phyloP scores from a whole-genome alignment of 2,888 invertebrate species.

The Tiphia femorata region DNA sequence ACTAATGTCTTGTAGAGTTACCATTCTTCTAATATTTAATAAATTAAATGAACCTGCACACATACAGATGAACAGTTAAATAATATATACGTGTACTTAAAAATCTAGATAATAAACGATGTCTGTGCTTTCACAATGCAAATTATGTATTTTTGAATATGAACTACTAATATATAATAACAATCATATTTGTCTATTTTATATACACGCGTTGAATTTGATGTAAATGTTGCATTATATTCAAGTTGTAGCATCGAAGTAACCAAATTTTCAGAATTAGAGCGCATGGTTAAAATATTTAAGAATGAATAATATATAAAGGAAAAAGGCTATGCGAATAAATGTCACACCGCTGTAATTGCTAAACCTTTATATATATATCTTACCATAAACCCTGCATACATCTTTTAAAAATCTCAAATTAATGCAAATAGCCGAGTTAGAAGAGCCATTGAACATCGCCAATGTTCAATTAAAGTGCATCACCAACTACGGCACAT shows the following conservation, averaged over 20 bases:
- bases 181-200: background rate
- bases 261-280: background rate
- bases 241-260: background rate
- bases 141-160: no score
- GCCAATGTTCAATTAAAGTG: no score
- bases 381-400: no score
- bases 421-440: constrained; percentile 1
- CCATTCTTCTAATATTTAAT: constrained; percentile 31
- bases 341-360: no score
- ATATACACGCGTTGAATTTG: background rate
- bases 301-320: no score
- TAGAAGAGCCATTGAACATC: no score
- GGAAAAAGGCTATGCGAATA: no score
- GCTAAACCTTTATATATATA: no score
- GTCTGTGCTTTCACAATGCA: no score
- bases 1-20: constrained; percentile 50
- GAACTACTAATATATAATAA: background rate
- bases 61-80: background rate
- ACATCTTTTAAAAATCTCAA: background rate
- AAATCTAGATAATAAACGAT: background rate
- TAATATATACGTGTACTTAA: background rate
- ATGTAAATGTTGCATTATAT: background rate
- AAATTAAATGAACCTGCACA: background rate
- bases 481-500: no score
- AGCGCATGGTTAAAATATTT: background rate